These are phyloP conservation scores for Aspidoscelis tigris DNA, from an alignment of 2,113 vertebrate species.

Conservation along the genomic window DNA sequence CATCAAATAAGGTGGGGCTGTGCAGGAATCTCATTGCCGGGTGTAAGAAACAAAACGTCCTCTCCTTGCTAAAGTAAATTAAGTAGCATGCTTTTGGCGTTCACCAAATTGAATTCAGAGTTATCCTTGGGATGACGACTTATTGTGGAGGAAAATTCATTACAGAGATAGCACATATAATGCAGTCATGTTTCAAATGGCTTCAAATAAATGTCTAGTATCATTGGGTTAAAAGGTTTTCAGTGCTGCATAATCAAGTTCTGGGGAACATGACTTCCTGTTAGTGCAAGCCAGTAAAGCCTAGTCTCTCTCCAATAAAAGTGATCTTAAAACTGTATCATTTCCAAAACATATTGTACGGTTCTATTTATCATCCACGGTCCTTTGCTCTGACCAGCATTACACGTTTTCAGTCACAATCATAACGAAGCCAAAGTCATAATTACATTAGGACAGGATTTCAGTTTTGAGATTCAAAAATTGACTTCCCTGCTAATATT, in stretches of 20 bases:
- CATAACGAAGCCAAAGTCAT: neutral
- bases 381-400: too few relatives aligned
- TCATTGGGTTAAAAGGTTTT: slow-evolving; percentile 1
- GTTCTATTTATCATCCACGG: neutral
- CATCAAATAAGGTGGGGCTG: too few relatives aligned
- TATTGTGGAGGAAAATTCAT: neutral
- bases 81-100: too few relatives aligned
- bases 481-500: neutral
- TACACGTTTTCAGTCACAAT: too few relatives aligned
- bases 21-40: too few relatives aligned
- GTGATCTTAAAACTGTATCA: accelerated
- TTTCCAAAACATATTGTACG: accelerated
- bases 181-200: neutral
- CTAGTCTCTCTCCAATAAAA: neutral
- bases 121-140: neutral
- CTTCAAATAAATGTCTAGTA: neutral
- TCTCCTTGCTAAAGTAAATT: too few relatives aligned
- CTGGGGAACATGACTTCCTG: neutral
- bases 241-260: neutral
- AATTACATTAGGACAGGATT: neutral
- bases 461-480: neutral
- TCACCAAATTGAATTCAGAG: neutral
- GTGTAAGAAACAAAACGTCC: too few relatives aligned
- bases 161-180: neutral
- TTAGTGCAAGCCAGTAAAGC: neutral